phyloP scores from a whole-genome alignment of 1,140 invertebrate species.

The Nilaparvata lugens region DNA sequence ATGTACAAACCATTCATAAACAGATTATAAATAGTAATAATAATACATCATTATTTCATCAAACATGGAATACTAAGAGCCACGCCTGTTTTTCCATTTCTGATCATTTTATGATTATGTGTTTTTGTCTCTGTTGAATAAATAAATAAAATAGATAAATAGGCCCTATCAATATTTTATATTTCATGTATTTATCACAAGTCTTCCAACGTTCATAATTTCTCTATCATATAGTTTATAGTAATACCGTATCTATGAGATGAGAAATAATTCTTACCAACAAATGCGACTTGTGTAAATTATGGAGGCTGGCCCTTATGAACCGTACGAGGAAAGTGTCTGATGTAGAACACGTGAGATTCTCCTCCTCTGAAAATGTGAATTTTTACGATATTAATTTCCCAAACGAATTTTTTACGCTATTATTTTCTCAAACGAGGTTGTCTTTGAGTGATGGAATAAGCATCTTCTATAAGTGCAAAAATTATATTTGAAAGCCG shows the following conservation, averaged over 20 bases:
- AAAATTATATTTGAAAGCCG: too few species aligned
- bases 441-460: too few species aligned
- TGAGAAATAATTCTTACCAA: slow-evolving; percentile 21
- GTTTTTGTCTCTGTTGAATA: not conserved
- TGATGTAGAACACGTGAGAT: slow-evolving; percentile 16
- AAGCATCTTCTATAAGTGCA: too few species aligned
- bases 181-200: not conserved
- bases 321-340: slow-evolving; percentile 22
- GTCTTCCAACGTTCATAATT: not conserved
- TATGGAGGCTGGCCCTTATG: slow-evolving; percentile 18
- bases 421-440: too few species aligned
- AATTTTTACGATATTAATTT: not conserved
- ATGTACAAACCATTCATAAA: too few species aligned
- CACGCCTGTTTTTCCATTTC: too few species aligned
- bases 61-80: too few species aligned
- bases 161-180: not conserved
- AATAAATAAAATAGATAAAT: not conserved
- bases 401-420: too few species aligned
- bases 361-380: slow-evolving; percentile 17
- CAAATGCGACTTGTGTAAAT: slow-evolving; percentile 11
- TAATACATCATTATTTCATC: too few species aligned
- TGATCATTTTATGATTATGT: too few species aligned
- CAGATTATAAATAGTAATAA: too few species aligned
- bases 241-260: too few species aligned
- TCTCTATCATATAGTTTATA: not conserved